phyloP scores from a whole-genome alignment of 2,888 invertebrate genomes.

The Rhyacophila evoluta region DNA sequence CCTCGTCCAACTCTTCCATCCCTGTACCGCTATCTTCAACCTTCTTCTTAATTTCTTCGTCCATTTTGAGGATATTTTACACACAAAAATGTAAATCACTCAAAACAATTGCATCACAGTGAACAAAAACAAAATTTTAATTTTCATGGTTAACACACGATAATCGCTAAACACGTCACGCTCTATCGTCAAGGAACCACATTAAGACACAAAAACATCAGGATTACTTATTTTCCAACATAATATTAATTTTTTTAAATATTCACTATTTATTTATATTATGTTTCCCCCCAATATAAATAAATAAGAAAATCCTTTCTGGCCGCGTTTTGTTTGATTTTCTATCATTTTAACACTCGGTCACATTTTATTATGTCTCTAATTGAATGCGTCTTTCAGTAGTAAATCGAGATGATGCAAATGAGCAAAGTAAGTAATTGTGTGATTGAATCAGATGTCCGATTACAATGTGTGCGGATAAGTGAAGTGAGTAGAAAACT shows the following conservation, averaged over 20 bases:
- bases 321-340: background rate
- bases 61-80: constrained; percentile 43
- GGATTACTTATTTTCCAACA: background rate
- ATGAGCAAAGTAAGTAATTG: background rate
- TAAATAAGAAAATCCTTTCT: constrained; percentile 2
- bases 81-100: background rate
- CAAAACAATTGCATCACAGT: background rate
- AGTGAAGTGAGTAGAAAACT: constrained; percentile 45
- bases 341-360: constrained; percentile 4
- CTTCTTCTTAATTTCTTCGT: constrained; percentile 62
- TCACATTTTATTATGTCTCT: background rate
- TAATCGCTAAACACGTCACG: constrained; percentile 7
- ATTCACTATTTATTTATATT: background rate
- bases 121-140: background rate
- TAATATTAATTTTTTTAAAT: background rate
- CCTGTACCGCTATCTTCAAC: constrained; percentile 64
- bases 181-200: background rate
- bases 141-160: background rate
- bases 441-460: constrained; percentile 14
- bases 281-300: background rate
- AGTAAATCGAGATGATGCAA: background rate
- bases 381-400: background rate
- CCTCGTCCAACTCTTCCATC: constrained; percentile 63
- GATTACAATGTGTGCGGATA: constrained; percentile 11
- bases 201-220: background rate